Evolutionary conservation across 2,888 invertebrate genomes (phyloP).

Genomic region (Drosophila rubida): DNA sequence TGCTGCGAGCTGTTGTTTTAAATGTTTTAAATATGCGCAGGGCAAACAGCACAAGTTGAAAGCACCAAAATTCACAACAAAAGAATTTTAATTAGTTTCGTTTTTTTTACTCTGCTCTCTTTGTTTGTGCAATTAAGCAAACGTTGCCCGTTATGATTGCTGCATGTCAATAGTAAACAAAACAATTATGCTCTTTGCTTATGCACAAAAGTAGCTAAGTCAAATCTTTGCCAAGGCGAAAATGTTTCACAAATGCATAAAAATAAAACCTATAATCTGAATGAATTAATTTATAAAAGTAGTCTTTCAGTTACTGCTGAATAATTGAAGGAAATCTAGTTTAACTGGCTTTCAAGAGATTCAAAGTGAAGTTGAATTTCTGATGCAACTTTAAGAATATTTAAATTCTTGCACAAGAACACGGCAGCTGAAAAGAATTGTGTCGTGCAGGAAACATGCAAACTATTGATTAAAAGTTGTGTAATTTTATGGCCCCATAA

Average conservation of each 20-base stretch:
- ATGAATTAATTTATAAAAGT: no score
- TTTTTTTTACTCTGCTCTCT: not conserved
- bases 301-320: no score
- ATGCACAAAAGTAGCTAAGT: not conserved
- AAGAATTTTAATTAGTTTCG: conserved; percentile 68
- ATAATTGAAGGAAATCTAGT: not conserved
- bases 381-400: conserved; percentile 4
- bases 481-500: conserved; percentile 48
- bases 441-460: conserved; percentile 42
- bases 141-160: conserved; percentile 24
- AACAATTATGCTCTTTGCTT: conserved; percentile 31
- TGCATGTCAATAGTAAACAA: conserved; percentile 46
- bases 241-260: not conserved
- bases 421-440: conserved; percentile 11
- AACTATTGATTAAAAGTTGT: conserved; percentile 61
- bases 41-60: conserved; percentile 19
- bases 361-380: not conserved
- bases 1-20: conserved; percentile 39
- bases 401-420: conserved; percentile 14
- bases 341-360: not conserved
- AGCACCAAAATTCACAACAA: conserved; percentile 31
- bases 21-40: conserved; percentile 63
- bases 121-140: conserved; percentile 57
- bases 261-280: no score
- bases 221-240: not conserved